Percentiles rank a stretch among this genome's conserved stretches.
These are phyloP conservation scores for Macroramphosus scolopax DNA, from an alignment of 2,797 vertebrate species.

Conservation along the genomic window DNA sequence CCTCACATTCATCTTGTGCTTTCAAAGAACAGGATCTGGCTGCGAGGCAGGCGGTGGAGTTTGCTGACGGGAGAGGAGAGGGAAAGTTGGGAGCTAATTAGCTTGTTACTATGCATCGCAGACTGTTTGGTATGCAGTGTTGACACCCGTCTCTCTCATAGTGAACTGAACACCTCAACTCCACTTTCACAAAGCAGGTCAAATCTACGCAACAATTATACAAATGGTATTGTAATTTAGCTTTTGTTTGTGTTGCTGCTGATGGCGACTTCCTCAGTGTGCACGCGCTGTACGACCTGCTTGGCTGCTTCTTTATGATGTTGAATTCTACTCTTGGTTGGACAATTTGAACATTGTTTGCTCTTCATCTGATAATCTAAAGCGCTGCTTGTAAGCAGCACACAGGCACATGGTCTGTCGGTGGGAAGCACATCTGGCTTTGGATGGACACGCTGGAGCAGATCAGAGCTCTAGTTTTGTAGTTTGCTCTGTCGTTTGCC, in stretches of 20 bases:
- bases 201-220: slow-evolving; percentile 29
- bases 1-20: slow-evolving; percentile 53
- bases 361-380: neutral
- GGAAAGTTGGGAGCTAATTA: slow-evolving; percentile 59
- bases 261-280: slow-evolving; percentile 4
- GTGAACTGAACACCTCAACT: slow-evolving; percentile 40
- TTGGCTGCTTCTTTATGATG: neutral
- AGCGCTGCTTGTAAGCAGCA: neutral
- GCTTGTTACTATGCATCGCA: slow-evolving; percentile 57
- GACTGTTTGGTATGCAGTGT: slow-evolving; percentile 56
- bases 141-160: slow-evolving; percentile 51
- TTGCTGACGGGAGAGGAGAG: slow-evolving; percentile 34
- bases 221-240: no score
- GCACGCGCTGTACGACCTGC: neutral
- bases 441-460: no score
- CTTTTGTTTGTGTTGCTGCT: slow-evolving; percentile 4
- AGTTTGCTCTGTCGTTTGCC: neutral
- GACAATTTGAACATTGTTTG: neutral
- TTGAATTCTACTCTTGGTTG: neutral
- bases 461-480: slow-evolving; percentile 1
- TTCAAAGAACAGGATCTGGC: slow-evolving; percentile 68
- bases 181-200: slow-evolving; percentile 46
- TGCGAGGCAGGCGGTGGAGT: slow-evolving; percentile 42
- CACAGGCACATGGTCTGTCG: no score
- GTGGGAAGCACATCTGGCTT: no score